Percentiles rank a stretch among this genome's conserved stretches.
Conservation (phyloP, 2,113 vertebrate species). For the Paramormyrops kingsleyae region DNA sequence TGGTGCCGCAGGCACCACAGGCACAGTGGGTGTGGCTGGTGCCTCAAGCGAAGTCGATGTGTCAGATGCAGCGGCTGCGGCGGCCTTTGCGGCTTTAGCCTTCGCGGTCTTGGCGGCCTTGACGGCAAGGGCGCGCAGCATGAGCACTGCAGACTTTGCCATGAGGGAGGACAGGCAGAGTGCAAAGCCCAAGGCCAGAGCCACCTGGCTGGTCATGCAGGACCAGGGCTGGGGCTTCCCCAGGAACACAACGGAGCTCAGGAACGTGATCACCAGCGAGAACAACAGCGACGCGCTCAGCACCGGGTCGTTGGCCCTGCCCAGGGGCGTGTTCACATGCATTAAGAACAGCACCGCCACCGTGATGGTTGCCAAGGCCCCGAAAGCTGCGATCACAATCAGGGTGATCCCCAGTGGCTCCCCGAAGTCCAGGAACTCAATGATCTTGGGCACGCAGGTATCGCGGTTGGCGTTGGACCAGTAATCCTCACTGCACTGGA, state of each 20-base stretch:
- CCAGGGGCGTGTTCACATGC: constrained; percentile 60
- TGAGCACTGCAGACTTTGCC: constrained; percentile 68
- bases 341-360: constrained; percentile 59
- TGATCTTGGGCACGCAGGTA: constrained; percentile 65
- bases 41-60: constrained; percentile 28
- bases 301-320: constrained; percentile 58
- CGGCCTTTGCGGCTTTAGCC: constrained; percentile 50
- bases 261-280: constrained; percentile 65
- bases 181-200: constrained; percentile 68
- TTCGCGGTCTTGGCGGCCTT: constrained; percentile 41
- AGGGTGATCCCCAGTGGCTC: constrained; percentile 73
- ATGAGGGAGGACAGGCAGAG: constrained; percentile 70
- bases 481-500: constrained; percentile 61
- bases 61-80: constrained; percentile 47
- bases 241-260: constrained; percentile 69
- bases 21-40: constrained; percentile 22
- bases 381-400: constrained; percentile 67
- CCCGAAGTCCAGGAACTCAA: constrained; percentile 72
- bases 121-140: constrained; percentile 65
- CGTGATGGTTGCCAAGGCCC: constrained; percentile 56
- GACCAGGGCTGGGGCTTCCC: constrained; percentile 68
- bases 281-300: constrained; percentile 69
- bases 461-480: constrained; percentile 69
- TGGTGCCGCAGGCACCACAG: neutral
- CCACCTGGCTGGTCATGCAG: constrained; percentile 71